Conservation (phyloP, 2,888 invertebrate genomes). For the Limnephilus auricula region DNA sequence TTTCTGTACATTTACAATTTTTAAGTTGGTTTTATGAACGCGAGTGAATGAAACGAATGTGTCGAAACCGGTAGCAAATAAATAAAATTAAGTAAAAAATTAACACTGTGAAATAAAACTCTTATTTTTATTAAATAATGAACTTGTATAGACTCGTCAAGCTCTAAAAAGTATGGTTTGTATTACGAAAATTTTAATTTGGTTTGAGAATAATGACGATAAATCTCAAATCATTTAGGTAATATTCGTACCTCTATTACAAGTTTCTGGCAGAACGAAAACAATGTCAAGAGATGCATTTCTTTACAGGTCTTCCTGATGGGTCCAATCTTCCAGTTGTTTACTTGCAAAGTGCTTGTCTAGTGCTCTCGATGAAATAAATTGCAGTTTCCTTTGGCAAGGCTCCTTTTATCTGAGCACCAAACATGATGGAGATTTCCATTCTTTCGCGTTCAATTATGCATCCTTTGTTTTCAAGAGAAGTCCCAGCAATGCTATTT, state of each 20-base stretch:
- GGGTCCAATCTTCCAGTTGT: background rate
- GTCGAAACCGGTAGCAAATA: too few relatives aligned
- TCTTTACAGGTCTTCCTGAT: background rate
- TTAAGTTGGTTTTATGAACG: too few relatives aligned
- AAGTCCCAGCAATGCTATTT: background rate
- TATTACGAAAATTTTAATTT: too few relatives aligned
- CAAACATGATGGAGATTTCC: background rate
- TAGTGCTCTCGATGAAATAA: background rate
- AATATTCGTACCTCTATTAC: background rate
- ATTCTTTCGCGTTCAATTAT: slow-evolving; percentile 16
- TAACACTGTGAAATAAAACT: too few relatives aligned
- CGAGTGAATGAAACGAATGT: too few relatives aligned
- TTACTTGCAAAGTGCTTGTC: background rate
- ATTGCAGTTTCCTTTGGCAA: background rate
- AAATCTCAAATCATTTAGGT: too few relatives aligned
- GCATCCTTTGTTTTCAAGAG: background rate
- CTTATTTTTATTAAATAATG: too few relatives aligned
- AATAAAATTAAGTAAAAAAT: too few relatives aligned
- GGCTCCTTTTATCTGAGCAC: background rate
- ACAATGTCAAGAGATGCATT: background rate
- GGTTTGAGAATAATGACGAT: too few relatives aligned
- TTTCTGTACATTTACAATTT: too few relatives aligned
- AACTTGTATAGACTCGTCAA: too few relatives aligned
- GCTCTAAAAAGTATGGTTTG: too few relatives aligned
- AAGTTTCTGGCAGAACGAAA: background rate